Base-by-base conservation (phyloP, 1,140 invertebrate genomes). In the Chlorops oryzae region DNA sequence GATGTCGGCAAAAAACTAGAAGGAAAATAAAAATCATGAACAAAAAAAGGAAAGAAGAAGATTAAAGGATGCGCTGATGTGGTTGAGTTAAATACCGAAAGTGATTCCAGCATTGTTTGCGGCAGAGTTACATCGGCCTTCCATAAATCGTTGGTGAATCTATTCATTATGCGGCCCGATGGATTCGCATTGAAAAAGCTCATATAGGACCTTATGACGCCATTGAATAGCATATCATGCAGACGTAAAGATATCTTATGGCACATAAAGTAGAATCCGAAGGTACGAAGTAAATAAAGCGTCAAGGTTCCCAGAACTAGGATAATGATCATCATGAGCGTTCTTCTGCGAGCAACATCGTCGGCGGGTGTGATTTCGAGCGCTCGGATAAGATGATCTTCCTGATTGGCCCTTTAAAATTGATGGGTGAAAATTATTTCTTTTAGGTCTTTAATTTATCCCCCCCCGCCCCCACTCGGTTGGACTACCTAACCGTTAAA, bases 121-220 rank as follows among this genome's bases (percentile, higher is more conserved):
- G 91, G 91, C 42, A 95, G 75, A 5, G 82, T 74, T 73, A 93
- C 90, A 70, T 94, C 91, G 12, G 91, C 81, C 1, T 81, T 78
- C 3, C 87, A 87, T 59, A 90, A 81, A 63, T 94, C 90, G 65
- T 88, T 88, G 1, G 88, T 87, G 72, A 91, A 92, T 23, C 88
- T 72, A 64, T 92, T 92, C 2, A 92, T 72, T 43, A 92, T 87
- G 13, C 88, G 74, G 12, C 86, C 87, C 55, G 77, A 76, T 2
- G 88, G 85, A 71, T 95, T 95, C 1, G 81, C 86, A 63, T 94
- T 91, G 72, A 95, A 96, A 70, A 95, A 96, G 10, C 79, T 77
- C 79, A 94, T 91, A 0, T 85, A 87, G 0, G 88, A 84, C 9
- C 84, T 77, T 23, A 90, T 80, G 1, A 96, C 81, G 40, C 83